Percentiles rank a stretch among this genome's conserved stretches.
Conservation (phyloP, 1,140 invertebrate species). For the Rhyzopertha dominica region DNA sequence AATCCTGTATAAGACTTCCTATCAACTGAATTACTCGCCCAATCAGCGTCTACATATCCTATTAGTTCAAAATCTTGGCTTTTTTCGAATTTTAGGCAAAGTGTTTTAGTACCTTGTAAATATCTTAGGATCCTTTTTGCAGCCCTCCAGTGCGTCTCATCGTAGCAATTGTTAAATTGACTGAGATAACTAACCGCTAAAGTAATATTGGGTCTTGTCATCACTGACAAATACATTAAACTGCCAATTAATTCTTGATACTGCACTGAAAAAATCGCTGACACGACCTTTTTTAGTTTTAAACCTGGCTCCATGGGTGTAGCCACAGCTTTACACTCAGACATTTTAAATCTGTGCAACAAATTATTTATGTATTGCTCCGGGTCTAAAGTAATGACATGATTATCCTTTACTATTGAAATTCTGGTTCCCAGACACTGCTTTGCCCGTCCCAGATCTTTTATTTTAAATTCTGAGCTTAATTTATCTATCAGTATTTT, state of each 20-base stretch:
- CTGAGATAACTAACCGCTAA: conserved; percentile 43
- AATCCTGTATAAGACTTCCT: conserved; percentile 31
- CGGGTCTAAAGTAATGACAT: conserved; percentile 1
- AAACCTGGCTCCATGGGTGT: conserved; percentile 26
- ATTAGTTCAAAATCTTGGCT: conserved; percentile 11
- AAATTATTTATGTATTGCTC: conserved; percentile 1
- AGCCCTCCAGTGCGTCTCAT: conserved; percentile 37
- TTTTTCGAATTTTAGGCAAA: conserved; percentile 13
- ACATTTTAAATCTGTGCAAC: not conserved
- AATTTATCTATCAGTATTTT: no score
- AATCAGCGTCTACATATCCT: conserved; percentile 45
- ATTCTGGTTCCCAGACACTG: conserved; percentile 1
- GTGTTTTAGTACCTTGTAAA: conserved; percentile 39
- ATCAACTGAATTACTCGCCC: conserved; percentile 29
- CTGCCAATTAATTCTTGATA: conserved; percentile 44
- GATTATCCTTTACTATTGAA: not conserved
- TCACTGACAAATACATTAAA: conserved; percentile 45
- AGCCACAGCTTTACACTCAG: not conserved
- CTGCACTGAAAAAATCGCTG: conserved; percentile 19
- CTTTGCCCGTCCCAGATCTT: not conserved
- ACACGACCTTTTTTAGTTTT: conserved; percentile 18
- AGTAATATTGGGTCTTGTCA: conserved; percentile 47
- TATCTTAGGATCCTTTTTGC: conserved; percentile 46
- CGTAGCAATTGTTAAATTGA: conserved; percentile 39
- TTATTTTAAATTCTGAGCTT: no score